Base-by-base conservation (phyloP, 2,113 vertebrate genomes). In the Microcebus tavaratra region DNA sequence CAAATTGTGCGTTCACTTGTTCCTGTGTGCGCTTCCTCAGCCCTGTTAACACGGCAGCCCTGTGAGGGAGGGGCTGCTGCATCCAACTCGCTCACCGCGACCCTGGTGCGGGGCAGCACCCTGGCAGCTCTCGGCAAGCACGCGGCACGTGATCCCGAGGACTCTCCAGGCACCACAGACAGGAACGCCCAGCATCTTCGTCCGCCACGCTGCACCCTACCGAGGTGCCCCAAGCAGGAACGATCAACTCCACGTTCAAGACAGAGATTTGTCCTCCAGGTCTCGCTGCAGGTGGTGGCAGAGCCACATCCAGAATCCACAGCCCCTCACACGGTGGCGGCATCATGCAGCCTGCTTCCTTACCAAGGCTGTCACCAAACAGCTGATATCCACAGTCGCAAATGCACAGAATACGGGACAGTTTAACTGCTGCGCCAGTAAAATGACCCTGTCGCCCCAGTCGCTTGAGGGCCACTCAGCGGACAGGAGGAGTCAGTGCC, bases 301-400 rank as follows among this genome's bases (percentile, higher is more conserved):
- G 3, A 72, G 50, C 61, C 20, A 73, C 2, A 4, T 18, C 45
- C 9, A 9, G 39, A 61, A 90, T 1, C 25, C 48, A 72, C 10
- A 78, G 79, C 79, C 39, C 45, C 73, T 34, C 4, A 31, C 8
- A 42, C 0, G 39, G 90, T 78, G 8, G 59, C 2, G 2, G 13
- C 18, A 42, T 10, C 34, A 14, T 0, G 5, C 0, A 4, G 79
- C 39, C 78, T 8, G 18, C 68, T n/a, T 31, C 12, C 29, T 45
- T 0, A 0, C 39, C n/a, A 14, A 1, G 0, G 6, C 27, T 2
- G 34, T 29, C 18, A 31, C 15, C 18, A 15, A n/a, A 31, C 13
- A n/a, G 65, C 27, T 72, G 57, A 13, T 0, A 0, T 0, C 15
- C 7, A 48, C 27, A 9, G 8, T 15, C 34, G 34, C 3, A 42